Evolutionary conservation across 2,888 invertebrate genomes (phyloP), one percentile per base, ranked within the genome.

Genomic region (Drosophila vallismaia): DNA sequence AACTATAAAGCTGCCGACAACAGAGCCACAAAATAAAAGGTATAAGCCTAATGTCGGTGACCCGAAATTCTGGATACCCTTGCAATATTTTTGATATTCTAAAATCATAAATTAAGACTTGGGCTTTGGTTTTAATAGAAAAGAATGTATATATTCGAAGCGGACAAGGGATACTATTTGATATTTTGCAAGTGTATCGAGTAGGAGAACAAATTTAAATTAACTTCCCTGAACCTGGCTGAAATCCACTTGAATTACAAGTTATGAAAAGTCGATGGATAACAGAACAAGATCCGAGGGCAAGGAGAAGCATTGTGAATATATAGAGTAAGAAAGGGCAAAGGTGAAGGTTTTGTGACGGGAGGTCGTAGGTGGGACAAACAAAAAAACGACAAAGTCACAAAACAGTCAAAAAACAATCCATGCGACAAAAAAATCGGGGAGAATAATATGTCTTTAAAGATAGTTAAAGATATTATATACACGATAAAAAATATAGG

Each of bases 181-280:
- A 3, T 12, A n/a, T 14, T 40, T 69, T 69, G 64, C 64, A 66
- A 68, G 28, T 12, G 58, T 44, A 29, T 49, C 45, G 2, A 50
- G 29, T 8, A 82, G 71, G 79, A 70, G 45, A 59, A 76, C 36
- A 71, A 83, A 88, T 81, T 84, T 88, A 58, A 84, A 84, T 84
- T 84, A 84, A 84, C 88, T 84, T 84, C 73, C 84, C 84, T 78
- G 88, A 84, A 78, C 71, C 73, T 77, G 69, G 75, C 63, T 80
- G 71, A 69, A 70, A 81, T 84, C 83, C 83, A 84, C 85, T 84
- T 88, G 85, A 88, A 84, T 86, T 77, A 88, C 87, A 80, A 84
- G 74, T 49, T 44, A 52, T 48, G 45, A 52, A 72, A 64, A 36
- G 46, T 63, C 38, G 33, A 69, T 66, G 69, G 69, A 66, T 69